Evolutionary conservation across 2,113 vertebrate genomes (phyloP), one percentile per base, ranked within the genome.

Genomic region (Eubucco bourcierii): DNA sequence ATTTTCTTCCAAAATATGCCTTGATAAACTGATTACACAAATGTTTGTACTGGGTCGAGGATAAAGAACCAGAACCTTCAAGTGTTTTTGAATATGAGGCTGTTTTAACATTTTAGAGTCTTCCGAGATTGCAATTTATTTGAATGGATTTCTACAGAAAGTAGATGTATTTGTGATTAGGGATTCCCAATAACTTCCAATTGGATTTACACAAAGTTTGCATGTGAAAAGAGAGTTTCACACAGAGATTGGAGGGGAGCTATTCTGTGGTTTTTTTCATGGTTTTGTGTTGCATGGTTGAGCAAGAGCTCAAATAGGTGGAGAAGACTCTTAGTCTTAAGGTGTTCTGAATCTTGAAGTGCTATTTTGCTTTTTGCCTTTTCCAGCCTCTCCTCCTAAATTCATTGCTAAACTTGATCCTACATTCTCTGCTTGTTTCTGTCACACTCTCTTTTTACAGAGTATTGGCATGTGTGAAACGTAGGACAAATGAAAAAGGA

Each of bases 21-120:
- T 53, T 92, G 47, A 77, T 80, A 80, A 92, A 79, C n/a, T 88
- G 55, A 84, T 89, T 81, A 68, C 80, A 33, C 67, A 87, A 84
- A 73, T 75, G 1, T 5, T 39, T 84, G 77, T 79, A 59, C 25
- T 39, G 27, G 52, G 34, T 74, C 80, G 29, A 84, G 87, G 13
- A n/a, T 24, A 44, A 15, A 70, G 31, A 92, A 15, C 21, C 10
- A 63, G 33, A 55, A 23, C 33, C 25, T 58, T 63, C 16, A 82
- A 41, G 6, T 59, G 47, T 55, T 79, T 73, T 85, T 3, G 2
- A 39, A 47, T 66, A 19, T 1, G 1, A 72, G 34, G 7, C 77
- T 50, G 7, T 60, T 89, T 63, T 20, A 77, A 66, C 4, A 11
- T 55, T 39, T 73, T 41, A 52, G 46, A 66, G 15, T 5, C 15